phyloP scores from a whole-genome alignment of 2,888 invertebrate genomes.

The Thecophora atra region DNA sequence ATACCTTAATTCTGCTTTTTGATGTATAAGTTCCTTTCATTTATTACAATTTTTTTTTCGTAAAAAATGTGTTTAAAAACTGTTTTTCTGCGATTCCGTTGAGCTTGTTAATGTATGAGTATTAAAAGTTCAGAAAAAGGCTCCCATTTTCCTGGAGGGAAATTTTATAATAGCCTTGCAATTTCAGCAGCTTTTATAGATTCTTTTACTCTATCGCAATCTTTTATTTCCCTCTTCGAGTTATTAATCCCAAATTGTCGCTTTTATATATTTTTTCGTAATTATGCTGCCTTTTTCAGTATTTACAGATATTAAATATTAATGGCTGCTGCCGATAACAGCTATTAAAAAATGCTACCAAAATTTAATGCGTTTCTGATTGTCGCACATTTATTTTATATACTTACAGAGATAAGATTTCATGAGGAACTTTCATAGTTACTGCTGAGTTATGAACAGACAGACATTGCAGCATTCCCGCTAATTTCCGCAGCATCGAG shows the following conservation, averaged over 20 bases:
- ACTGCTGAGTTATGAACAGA: neutral
- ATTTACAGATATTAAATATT: constrained; percentile 17
- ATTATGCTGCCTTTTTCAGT: neutral
- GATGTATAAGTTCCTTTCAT: neutral
- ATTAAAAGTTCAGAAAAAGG: neutral
- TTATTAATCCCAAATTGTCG: neutral
- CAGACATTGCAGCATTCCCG: neutral
- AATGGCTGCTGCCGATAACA: constrained; percentile 19
- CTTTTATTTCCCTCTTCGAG: neutral
- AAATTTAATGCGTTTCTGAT: constrained; percentile 33
- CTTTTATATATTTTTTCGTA: constrained; percentile 1
- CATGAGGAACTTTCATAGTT: neutral
- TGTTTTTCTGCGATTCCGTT: neutral
- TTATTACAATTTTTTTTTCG: neutral
- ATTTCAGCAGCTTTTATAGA: neutral
- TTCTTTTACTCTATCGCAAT: neutral
- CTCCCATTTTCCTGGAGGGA: neutral
- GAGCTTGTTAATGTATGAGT: neutral
- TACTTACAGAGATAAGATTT: neutral
- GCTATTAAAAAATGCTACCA: neutral
- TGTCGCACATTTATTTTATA: constrained; percentile 24
- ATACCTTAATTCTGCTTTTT: no score
- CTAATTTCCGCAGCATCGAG: constrained; percentile 35
- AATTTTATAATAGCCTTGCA: neutral
- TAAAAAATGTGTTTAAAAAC: neutral